Conservation (phyloP, 64 coral and sea anemone species). For the Stichodactyla helianthus region DNA sequence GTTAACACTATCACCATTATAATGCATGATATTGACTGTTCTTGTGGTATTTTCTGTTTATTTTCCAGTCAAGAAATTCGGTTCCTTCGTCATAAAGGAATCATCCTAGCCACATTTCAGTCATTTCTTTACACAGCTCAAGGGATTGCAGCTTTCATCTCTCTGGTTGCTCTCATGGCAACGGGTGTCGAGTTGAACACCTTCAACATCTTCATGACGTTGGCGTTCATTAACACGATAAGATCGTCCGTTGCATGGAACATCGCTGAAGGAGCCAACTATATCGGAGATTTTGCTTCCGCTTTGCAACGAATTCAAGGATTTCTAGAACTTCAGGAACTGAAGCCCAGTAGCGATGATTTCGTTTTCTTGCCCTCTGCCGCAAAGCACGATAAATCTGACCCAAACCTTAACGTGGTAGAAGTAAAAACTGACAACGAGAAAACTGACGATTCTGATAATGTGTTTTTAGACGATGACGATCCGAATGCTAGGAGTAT, state of each 20-base stretch:
- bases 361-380: conserved; percentile 41
- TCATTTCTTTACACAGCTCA: conserved; percentile 80
- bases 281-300: conserved; percentile 45
- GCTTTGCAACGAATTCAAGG: conserved; percentile 63
- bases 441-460: conserved; percentile 48
- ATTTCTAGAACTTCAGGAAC: conserved; percentile 64
- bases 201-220: conserved; percentile 73
- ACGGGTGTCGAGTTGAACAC: conserved; percentile 53
- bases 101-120: conserved; percentile 59
- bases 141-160: conserved; percentile 72
- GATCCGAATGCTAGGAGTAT: conserved; percentile 10
- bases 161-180: conserved; percentile 59
- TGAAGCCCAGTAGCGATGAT: conserved; percentile 10
- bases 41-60: not conserved
- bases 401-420: conserved; percentile 15
- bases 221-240: conserved; percentile 69
- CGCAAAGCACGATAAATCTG: not conserved
- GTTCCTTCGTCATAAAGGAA: conserved; percentile 45
- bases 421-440: conserved; percentile 53
- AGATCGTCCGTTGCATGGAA: conserved; percentile 67
- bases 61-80: conserved; percentile 4
- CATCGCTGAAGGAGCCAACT: conserved; percentile 74
- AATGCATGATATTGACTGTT: not conserved
- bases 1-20: no score
- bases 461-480: conserved; percentile 42